These are phyloP conservation scores for Boleophthalmus pectinirostris DNA, from an alignment of 2,113 vertebrate species.

Conservation along the genomic window DNA sequence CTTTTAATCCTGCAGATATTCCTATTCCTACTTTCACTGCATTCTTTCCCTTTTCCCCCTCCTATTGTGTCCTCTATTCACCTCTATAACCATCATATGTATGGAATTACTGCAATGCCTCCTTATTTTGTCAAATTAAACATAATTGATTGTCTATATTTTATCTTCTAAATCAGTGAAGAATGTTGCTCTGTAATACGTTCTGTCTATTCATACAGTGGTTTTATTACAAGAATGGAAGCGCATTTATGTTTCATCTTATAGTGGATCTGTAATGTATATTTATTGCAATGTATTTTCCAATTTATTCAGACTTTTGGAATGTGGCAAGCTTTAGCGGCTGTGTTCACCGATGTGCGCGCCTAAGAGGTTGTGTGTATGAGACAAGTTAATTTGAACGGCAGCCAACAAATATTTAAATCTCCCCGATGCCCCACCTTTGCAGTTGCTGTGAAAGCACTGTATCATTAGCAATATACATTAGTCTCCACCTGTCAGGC, in stretches of 20 bases:
- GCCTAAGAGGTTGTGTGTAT: conserved; percentile 11
- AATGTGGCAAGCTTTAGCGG: conserved; percentile 9
- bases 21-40: too few relatives aligned
- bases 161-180: background rate
- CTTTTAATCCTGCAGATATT: too few relatives aligned
- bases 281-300: background rate
- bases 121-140: background rate
- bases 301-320: conserved; percentile 10
- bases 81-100: background rate
- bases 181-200: background rate
- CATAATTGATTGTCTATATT: background rate
- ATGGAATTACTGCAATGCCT: background rate
- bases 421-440: conserved; percentile 55
- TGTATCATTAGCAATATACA: conserved; percentile 63
- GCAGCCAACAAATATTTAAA: conserved; percentile 64
- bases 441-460: conserved; percentile 51
- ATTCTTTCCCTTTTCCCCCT: too few relatives aligned
- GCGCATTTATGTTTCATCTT: background rate
- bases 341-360: conserved; percentile 25
- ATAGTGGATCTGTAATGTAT: background rate
- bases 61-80: background rate
- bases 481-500: conserved; percentile 52
- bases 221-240: background rate
- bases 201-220: background rate
- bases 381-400: conserved; percentile 51